These are phyloP conservation scores for Sipha flava DNA, from an alignment of 1,140 invertebrate genomes.

Conservation along the genomic window DNA sequence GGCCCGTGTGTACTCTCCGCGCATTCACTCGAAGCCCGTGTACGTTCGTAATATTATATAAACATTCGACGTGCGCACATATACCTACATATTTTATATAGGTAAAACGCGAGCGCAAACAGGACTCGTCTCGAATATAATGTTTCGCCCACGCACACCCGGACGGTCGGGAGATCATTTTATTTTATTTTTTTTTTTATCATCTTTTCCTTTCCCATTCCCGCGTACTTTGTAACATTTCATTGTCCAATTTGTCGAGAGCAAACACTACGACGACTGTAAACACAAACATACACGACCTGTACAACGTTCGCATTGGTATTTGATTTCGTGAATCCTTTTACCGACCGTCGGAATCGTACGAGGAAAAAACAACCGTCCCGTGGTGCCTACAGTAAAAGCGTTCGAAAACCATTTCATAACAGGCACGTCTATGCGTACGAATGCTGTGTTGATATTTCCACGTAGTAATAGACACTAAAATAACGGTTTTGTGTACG, in stretches of 20 bases:
- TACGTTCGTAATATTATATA: not conserved
- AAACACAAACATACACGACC: slow-evolving; percentile 1
- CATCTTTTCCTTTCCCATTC: no score
- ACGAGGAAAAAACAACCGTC: not conserved
- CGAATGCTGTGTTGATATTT: not conserved
- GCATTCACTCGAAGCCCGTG: not conserved
- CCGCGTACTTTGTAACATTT: no score
- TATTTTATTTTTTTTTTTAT: no score
- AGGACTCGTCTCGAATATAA: not conserved
- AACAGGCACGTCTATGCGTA: not conserved
- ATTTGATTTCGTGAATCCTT: not conserved
- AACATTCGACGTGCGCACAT: not conserved
- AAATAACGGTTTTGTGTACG: no score
- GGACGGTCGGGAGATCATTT: not conserved
- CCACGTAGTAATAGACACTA: no score
- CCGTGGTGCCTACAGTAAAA: no score
- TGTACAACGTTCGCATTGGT: not conserved
- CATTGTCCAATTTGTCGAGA: not conserved
- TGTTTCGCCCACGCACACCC: not conserved
- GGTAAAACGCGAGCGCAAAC: no score
- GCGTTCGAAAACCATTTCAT: not conserved
- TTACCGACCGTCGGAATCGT: not conserved
- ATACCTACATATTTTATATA: not conserved
- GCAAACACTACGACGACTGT: not conserved
- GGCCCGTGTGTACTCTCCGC: no score